Conservation (phyloP, 2,113 vertebrate genomes). For the Bambusicola thoracicus region DNA sequence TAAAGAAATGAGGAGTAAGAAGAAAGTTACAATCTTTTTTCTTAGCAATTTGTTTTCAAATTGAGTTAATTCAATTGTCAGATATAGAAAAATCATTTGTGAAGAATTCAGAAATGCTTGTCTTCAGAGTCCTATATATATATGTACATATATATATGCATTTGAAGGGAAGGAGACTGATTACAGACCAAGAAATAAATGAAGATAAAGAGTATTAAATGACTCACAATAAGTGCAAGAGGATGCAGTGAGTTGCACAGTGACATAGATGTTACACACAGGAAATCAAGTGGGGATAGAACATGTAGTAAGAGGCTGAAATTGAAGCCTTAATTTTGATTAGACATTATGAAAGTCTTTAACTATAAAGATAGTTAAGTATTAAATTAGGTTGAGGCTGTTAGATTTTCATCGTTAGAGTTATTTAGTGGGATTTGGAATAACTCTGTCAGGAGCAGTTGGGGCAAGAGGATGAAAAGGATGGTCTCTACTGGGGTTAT, state of each 20-base stretch:
- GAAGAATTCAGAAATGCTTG: background rate
- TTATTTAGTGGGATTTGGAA: conserved; percentile 8
- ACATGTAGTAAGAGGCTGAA: conserved; percentile 35
- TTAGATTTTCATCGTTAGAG: background rate
- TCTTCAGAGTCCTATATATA: background rate
- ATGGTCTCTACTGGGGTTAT: background rate
- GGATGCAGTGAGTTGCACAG: background rate
- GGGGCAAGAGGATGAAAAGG: background rate
- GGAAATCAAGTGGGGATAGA: background rate
- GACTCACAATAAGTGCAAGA: background rate
- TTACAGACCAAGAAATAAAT: background rate
- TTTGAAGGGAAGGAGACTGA: background rate
- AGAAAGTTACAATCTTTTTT: background rate
- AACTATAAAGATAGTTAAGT: conserved; percentile 9
- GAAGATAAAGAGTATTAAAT: background rate
- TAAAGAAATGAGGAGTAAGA: background rate
- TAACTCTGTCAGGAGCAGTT: background rate
- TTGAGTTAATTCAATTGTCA: background rate
- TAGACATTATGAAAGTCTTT: conserved; percentile 20
- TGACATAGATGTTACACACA: background rate
- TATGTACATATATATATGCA: background rate
- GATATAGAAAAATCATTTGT: background rate
- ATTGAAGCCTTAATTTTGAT: background rate
- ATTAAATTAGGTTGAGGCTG: background rate
- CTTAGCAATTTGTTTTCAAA: background rate